Conservation (phyloP, 2,888 invertebrate species). For the Ectemnius cavifrons region DNA sequence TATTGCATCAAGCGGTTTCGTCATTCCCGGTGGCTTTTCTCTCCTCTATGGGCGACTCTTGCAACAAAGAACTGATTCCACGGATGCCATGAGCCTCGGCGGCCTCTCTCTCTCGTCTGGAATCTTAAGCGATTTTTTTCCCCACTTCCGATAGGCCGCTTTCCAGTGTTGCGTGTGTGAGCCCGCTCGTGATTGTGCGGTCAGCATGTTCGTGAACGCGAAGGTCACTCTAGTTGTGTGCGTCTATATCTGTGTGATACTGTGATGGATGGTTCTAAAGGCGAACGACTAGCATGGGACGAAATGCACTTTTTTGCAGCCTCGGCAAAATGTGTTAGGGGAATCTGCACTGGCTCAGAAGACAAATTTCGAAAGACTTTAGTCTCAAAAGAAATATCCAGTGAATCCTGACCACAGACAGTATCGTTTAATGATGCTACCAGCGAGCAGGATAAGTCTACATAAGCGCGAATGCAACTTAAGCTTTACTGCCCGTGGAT, state of each 20-base stretch:
- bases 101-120: constrained; percentile 29
- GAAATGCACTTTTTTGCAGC: not conserved
- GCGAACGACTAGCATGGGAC: not conserved
- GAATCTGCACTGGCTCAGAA: not conserved
- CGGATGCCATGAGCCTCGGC: constrained; percentile 34
- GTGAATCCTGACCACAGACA: not conserved
- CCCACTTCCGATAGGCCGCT: constrained; percentile 48
- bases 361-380: not conserved
- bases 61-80: constrained; percentile 52
- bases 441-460: constrained; percentile 8
- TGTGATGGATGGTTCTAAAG: not conserved
- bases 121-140: constrained; percentile 50
- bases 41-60: constrained; percentile 31
- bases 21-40: constrained; percentile 42
- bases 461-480: constrained; percentile 36
- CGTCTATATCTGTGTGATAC: not conserved
- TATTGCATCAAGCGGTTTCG: constrained; percentile 54
- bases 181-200: constrained; percentile 40
- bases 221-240: constrained; percentile 32
- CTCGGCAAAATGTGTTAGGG: too few relatives aligned
- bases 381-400: not conserved
- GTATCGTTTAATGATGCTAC: not conserved
- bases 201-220: constrained; percentile 42
- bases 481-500: constrained; percentile 48
- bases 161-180: constrained; percentile 31